phyloP scores from a whole-genome alignment of 2,888 invertebrate species.

The Oscheius sp. region DNA sequence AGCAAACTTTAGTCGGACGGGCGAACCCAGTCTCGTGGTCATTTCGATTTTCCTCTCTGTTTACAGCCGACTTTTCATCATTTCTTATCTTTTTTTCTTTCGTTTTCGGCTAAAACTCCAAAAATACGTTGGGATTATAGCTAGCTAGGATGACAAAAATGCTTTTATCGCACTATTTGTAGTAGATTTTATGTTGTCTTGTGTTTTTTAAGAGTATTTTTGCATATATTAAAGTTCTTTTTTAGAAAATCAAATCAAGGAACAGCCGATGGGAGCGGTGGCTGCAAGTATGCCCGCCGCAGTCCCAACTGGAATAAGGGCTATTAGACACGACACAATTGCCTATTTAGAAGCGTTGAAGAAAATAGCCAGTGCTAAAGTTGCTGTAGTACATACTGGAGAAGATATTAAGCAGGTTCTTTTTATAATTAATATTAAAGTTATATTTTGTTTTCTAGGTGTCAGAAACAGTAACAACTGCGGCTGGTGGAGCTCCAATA shows the following conservation, averaged over 20 bases:
- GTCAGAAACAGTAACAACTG: neutral
- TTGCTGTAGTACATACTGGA: conserved; percentile 39
- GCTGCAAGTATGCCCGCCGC: conserved; percentile 45
- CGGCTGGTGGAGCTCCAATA: conserved; percentile 8
- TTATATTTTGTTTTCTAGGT: neutral
- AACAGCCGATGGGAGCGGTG: conserved; percentile 40
- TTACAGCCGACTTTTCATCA: neutral
- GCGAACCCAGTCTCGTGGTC: no score
- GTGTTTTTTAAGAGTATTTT: no score
- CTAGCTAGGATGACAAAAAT: no score
- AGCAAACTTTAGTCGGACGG: no score
- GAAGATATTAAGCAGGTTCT: conserved; percentile 22
- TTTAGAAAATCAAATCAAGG: conserved; percentile 1
- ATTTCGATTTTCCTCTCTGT: neutral
- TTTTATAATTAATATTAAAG: neutral
- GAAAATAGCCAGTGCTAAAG: conserved; percentile 35
- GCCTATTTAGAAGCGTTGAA: conserved; percentile 37
- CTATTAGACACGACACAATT: neutral
- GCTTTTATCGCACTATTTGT: no score
- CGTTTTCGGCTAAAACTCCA: neutral
- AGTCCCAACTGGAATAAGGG: neutral
- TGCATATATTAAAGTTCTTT: neutral
- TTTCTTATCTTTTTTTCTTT: neutral
- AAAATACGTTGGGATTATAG: no score
- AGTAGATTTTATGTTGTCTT: no score